phyloP scores from a whole-genome alignment of 2,113 vertebrate genomes.

The Oryzias curvinotus region DNA sequence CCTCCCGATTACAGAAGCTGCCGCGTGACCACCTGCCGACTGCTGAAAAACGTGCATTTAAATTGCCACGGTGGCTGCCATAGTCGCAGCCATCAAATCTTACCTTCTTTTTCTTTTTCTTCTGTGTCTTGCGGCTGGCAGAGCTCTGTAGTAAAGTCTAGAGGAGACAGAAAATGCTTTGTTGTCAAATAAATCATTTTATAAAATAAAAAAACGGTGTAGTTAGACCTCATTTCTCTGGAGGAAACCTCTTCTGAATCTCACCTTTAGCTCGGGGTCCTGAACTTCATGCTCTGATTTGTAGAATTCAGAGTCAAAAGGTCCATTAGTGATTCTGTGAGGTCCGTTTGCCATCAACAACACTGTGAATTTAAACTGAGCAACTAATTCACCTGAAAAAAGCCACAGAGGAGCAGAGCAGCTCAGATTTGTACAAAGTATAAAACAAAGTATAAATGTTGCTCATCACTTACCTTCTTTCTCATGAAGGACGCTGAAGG shows the following conservation, averaged over 20 bases:
- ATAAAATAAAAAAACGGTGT: background rate
- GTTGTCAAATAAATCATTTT: background rate
- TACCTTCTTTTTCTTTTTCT: constrained; percentile 99
- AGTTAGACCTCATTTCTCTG: no score
- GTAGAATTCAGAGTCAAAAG: constrained; percentile 89
- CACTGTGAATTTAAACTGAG: constrained; percentile 98
- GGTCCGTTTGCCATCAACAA: constrained; percentile 96
- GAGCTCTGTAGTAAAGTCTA: constrained; percentile 95
- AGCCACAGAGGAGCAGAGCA: no score
- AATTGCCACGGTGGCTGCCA: no score
- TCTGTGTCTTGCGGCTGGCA: constrained; percentile 94
- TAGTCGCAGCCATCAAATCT: background rate
- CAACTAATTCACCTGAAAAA: constrained; percentile 87
- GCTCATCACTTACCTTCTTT: constrained; percentile 86
- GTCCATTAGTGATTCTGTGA: constrained; percentile 91
- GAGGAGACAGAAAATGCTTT: constrained; percentile 8
- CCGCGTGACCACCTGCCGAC: no score
- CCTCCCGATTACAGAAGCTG: no score
- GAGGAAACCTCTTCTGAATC: constrained; percentile 2
- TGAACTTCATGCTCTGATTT: constrained; percentile 93
- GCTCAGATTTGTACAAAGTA: no score
- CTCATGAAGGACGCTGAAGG: constrained; percentile 94
- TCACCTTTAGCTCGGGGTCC: constrained; percentile 90
- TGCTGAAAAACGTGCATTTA: no score
- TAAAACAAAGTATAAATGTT: background rate